phyloP scores from a whole-genome alignment of 2,113 vertebrate genomes.

The Halichoeres trimaculatus region DNA sequence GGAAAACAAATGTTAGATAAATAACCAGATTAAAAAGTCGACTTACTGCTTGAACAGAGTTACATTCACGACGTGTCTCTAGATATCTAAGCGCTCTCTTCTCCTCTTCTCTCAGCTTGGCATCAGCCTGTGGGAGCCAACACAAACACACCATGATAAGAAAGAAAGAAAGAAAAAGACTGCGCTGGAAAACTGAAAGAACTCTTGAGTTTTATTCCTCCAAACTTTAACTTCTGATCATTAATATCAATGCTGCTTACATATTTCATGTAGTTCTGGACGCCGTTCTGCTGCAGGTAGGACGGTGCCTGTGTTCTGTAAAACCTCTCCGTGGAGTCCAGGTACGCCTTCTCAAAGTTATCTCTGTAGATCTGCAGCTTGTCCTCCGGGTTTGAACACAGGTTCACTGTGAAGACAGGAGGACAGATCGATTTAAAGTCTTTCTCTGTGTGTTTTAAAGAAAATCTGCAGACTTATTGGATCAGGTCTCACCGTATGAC shows the following conservation, averaged over 20 bases:
- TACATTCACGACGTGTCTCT: constrained; percentile 98
- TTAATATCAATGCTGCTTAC: constrained; percentile 42
- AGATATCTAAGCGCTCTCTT: constrained; percentile 97
- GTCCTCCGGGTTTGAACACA: constrained; percentile 98
- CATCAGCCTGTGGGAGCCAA: constrained; percentile 88
- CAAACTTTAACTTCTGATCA: too few species aligned
- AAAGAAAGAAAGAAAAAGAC: too few species aligned
- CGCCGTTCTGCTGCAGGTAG: constrained; percentile 98
- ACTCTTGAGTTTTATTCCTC: too few species aligned
- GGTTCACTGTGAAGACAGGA: constrained; percentile 87
- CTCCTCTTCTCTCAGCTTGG: constrained; percentile 98
- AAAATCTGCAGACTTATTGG: too few species aligned
- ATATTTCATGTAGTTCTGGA: constrained; percentile 99
- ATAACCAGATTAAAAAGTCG: background rate
- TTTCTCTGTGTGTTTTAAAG: background rate
- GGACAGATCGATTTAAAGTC: too few species aligned
- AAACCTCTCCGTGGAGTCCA: constrained; percentile 99
- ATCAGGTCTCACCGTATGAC: constrained; percentile 90
- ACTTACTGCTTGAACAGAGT: constrained; percentile 98
- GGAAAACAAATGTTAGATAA: background rate
- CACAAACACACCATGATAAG: background rate
- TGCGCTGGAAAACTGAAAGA: too few species aligned
- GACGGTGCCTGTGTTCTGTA: constrained; percentile 98
- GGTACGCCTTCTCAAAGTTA: constrained; percentile 99
- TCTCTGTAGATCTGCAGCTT: constrained; percentile 99